Conservation (phyloP, 2,113 vertebrate genomes). For the Barnardius zonarius region DNA sequence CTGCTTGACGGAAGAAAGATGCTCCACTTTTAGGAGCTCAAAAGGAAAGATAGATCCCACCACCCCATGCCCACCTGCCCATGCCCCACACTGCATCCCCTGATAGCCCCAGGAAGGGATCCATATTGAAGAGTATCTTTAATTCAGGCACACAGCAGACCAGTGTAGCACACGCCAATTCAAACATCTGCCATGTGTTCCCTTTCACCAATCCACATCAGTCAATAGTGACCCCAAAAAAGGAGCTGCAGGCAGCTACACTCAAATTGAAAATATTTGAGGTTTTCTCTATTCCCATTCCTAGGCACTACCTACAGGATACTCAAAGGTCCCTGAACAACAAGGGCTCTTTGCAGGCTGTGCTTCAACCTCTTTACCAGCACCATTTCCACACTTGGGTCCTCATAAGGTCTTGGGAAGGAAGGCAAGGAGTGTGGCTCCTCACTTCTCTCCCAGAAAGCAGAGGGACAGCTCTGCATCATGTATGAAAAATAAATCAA, state of each 20-base stretch:
- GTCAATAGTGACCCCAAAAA: neutral
- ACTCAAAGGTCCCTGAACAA: neutral
- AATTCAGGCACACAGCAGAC: neutral
- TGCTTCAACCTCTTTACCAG: neutral
- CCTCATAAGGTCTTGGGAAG: neutral
- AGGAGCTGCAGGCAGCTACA: neutral
- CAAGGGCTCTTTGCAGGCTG: neutral
- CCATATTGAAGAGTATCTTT: neutral
- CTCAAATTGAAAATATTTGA: neutral
- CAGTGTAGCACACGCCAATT: neutral
- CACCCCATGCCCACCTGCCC: neutral
- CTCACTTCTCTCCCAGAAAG: neutral
- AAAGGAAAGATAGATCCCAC: neutral
- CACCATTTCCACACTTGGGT: neutral
- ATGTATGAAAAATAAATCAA: rapidly evolving
- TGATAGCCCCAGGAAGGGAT: neutral
- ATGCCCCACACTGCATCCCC: neutral
- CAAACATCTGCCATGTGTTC: neutral
- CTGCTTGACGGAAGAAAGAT: constrained; percentile 58
- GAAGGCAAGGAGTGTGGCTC: neutral
- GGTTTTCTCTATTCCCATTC: neutral
- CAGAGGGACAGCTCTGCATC: neutral
- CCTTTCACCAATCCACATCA: neutral
- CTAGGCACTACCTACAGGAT: neutral
- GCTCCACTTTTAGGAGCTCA: neutral